Evolutionary conservation across 2,113 vertebrate genomes (phyloP).

Genomic region (Eulemur macaco): DNA sequence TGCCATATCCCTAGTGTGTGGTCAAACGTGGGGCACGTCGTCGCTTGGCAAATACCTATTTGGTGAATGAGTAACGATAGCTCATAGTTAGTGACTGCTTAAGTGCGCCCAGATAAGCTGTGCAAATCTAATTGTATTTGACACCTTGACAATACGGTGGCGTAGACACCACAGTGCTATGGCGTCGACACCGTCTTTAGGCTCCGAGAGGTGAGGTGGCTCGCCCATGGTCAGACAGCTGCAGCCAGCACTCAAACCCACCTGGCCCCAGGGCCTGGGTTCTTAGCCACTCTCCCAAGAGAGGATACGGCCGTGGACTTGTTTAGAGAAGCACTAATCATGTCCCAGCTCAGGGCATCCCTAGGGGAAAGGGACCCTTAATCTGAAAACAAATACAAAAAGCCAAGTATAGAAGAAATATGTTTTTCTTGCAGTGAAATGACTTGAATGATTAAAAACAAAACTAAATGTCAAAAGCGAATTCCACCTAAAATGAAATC

Average conservation of each 20-base stretch:
- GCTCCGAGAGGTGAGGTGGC: not conserved
- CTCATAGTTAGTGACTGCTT: not conserved
- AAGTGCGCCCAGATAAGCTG: not conserved
- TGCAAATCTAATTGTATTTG: not conserved
- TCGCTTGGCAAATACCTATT: not conserved
- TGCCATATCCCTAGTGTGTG: not conserved
- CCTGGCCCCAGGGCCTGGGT: not conserved
- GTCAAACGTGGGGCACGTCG: not conserved
- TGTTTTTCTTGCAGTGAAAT: not conserved
- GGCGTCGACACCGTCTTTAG: not conserved
- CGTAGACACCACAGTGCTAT: fast-evolving
- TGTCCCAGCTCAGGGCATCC: not conserved
- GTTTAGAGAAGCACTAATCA: not conserved
- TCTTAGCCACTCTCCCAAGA: not conserved
- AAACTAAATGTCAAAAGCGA: not conserved
- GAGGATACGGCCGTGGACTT: not conserved
- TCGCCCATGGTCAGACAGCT: not conserved
- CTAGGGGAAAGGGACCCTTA: not conserved
- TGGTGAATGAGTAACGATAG: not conserved
- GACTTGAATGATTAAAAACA: not conserved
- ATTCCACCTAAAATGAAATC: not conserved
- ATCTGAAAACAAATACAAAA: not conserved
- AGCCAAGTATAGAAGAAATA: not conserved
- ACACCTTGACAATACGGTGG: not conserved
- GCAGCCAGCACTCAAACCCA: not conserved